These are phyloP conservation scores for Musca domestica DNA, from an alignment of 1,140 invertebrate species.

Conservation along the genomic window DNA sequence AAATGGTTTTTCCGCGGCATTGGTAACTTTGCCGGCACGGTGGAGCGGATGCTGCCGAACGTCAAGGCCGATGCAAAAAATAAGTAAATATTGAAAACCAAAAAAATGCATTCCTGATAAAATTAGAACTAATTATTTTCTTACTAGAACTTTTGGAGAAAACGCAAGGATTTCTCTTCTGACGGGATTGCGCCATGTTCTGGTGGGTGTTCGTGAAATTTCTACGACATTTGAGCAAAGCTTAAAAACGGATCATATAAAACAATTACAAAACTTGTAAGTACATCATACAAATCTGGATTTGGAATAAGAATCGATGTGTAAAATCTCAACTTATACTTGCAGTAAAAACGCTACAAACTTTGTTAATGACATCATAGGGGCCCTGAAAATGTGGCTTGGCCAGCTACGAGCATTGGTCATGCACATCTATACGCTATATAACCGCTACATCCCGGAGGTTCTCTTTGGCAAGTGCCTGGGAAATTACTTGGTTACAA, in stretches of 20 bases:
- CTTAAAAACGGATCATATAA: constrained; percentile 19
- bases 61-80: not conserved
- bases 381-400: constrained; percentile 15
- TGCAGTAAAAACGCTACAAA: constrained; percentile 15
- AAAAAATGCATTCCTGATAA: too few relatives aligned
- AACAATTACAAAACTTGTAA: constrained; percentile 23
- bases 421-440: constrained; percentile 5
- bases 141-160: constrained; percentile 17
- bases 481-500: constrained; percentile 12
- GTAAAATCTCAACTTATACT: not conserved
- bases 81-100: not conserved
- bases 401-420: constrained; percentile 11
- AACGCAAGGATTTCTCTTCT: constrained; percentile 14
- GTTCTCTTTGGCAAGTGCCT: constrained; percentile 23
- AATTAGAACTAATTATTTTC: constrained; percentile 5
- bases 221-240: constrained; percentile 20
- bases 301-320: not conserved
- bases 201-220: constrained; percentile 25
- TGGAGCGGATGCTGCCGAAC: constrained; percentile 16
- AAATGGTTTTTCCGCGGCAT: constrained; percentile 23
- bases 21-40: constrained; percentile 11
- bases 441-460: constrained; percentile 23
- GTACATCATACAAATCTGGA: not conserved
- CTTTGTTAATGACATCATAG: constrained; percentile 11
- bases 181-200: constrained; percentile 20